phyloP scores from a whole-genome alignment of 2,797 vertebrate species.

The Geotrypetes seraphini region DNA sequence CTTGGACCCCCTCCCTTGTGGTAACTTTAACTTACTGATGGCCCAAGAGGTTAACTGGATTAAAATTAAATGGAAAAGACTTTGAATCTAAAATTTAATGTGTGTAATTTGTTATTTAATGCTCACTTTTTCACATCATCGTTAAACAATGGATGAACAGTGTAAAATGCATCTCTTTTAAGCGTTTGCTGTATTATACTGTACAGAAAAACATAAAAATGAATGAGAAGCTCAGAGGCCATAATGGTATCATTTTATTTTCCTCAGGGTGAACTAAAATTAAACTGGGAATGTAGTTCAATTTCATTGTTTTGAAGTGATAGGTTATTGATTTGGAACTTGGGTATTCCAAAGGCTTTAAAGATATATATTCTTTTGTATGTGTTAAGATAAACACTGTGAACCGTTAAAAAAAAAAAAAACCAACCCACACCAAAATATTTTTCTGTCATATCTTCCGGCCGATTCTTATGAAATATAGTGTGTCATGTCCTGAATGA shows the following conservation, averaged over 20 bases:
- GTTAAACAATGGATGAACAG: slow-evolving; percentile 33
- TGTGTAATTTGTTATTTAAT: slow-evolving; percentile 34
- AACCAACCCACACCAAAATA: no score
- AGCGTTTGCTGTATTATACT: slow-evolving; percentile 24
- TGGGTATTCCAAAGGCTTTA: background rate
- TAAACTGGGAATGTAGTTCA: background rate
- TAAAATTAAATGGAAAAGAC: slow-evolving; percentile 25
- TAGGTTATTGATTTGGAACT: background rate
- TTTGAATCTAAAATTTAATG: slow-evolving; percentile 36
- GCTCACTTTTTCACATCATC: slow-evolving; percentile 32
- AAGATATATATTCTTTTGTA: no score
- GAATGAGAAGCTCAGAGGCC: slow-evolving; percentile 5
- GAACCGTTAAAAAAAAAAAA: no score
- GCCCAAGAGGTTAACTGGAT: no score
- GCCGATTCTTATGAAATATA: no score
- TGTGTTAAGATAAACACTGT: no score
- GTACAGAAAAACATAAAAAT: slow-evolving; percentile 22
- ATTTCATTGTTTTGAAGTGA: background rate
- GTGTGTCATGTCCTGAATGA: no score
- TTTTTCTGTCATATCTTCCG: no score
- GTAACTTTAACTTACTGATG: no score
- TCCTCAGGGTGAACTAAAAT: slow-evolving; percentile 3
- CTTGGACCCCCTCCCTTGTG: no score
- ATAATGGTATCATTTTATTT: background rate
- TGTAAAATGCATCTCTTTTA: slow-evolving; percentile 22